Percentiles rank a stretch among this genome's conserved stretches.
These are phyloP conservation scores for Oscheius myriophilus DNA, from an alignment of 2,888 invertebrate genomes.

Conservation along the genomic window DNA sequence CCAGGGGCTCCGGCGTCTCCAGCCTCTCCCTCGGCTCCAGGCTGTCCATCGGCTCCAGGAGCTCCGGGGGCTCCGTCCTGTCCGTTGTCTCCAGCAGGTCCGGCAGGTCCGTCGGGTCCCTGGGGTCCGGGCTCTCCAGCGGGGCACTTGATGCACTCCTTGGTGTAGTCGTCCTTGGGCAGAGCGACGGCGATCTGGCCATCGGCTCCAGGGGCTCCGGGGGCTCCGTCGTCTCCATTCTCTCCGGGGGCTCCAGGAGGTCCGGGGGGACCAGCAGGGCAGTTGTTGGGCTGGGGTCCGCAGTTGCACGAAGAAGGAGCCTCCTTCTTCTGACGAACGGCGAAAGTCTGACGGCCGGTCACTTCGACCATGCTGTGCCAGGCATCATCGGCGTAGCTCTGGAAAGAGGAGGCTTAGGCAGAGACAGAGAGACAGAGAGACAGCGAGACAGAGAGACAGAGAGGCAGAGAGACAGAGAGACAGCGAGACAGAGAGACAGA, in stretches of 20 bases:
- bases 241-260: slow-evolving; percentile 24
- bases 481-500: no score
- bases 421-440: not conserved
- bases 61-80: slow-evolving; percentile 6
- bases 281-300: slow-evolving; percentile 24
- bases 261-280: slow-evolving; percentile 24
- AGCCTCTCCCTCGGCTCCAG: slow-evolving; percentile 2
- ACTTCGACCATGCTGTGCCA: slow-evolving; percentile 28
- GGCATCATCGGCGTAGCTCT: slow-evolving; percentile 30
- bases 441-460: not conserved
- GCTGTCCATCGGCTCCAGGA: slow-evolving; percentile 15
- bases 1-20: slow-evolving; percentile 14
- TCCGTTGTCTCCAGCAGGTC: not conserved
- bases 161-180: slow-evolving; percentile 14
- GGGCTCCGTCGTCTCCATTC: slow-evolving; percentile 12
- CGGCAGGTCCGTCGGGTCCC: slow-evolving; percentile 1
- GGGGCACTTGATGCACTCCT: slow-evolving; percentile 25
- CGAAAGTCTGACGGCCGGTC: slow-evolving; percentile 13
- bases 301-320: slow-evolving; percentile 22
- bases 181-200: slow-evolving; percentile 14
- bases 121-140: slow-evolving; percentile 6
- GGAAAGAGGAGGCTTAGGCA: not conserved
- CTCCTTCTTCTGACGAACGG: slow-evolving; percentile 24
- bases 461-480: not conserved
- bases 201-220: slow-evolving; percentile 17